phyloP scores from a whole-genome alignment of 2,888 invertebrate genomes.

The Patella caerulea region DNA sequence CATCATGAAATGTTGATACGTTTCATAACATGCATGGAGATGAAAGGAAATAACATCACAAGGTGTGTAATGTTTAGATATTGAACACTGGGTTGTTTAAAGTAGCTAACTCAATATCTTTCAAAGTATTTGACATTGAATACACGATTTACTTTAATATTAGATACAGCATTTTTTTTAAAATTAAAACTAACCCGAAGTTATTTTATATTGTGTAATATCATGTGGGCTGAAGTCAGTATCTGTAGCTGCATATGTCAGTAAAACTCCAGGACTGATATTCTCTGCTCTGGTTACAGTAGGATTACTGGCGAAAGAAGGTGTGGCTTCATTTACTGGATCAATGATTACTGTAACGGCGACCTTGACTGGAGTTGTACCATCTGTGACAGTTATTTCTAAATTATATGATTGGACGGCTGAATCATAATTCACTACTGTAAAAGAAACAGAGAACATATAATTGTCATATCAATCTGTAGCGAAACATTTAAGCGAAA shows the following conservation, averaged over 20 bases:
- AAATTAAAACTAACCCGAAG: conserved; percentile 33
- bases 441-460: background rate
- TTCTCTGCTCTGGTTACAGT: conserved; percentile 40
- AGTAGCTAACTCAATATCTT: no score
- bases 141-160: no score
- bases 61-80: no score
- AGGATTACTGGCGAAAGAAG: conserved; percentile 39
- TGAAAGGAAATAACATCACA: no score
- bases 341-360: conserved; percentile 43
- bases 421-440: conserved; percentile 55
- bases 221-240: conserved; percentile 44
- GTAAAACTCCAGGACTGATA: conserved; percentile 31
- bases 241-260: conserved; percentile 44
- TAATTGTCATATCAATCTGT: no score
- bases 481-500: background rate
- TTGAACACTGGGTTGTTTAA: no score
- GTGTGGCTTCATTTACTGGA: conserved; percentile 57
- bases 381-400: conserved; percentile 46
- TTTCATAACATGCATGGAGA: no score
- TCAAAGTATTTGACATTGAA: no score
- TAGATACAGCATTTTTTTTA: no score
- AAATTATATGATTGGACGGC: conserved; percentile 44
- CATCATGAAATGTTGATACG: no score
- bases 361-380: conserved; percentile 33
- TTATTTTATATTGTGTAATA: conserved; percentile 40